These are phyloP conservation scores for Sarcophaga rosellei DNA, from an alignment of 2,888 invertebrate genomes.

Conservation along the genomic window DNA sequence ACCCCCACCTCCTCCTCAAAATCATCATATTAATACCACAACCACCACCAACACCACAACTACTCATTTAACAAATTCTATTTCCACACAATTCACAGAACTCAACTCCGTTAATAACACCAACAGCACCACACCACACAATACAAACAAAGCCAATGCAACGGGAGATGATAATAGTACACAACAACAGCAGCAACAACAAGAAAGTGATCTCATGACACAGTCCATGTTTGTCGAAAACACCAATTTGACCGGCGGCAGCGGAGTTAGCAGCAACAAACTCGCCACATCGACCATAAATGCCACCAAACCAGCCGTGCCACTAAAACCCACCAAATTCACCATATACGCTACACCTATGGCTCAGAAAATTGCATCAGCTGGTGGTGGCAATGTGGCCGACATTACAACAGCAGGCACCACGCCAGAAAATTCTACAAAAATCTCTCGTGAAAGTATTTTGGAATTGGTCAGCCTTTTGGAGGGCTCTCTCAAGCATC, in stretches of 20 bases:
- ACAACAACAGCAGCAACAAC: slow-evolving; percentile 49
- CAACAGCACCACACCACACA: slow-evolving; percentile 51
- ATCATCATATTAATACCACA: slow-evolving; percentile 57
- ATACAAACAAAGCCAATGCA: slow-evolving; percentile 32
- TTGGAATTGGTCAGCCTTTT: slow-evolving; percentile 86
- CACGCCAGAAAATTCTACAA: slow-evolving; percentile 81
- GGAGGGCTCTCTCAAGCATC: slow-evolving; percentile 85
- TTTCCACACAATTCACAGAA: slow-evolving; percentile 80
- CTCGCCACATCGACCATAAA: slow-evolving; percentile 69
- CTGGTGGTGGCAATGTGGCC: slow-evolving; percentile 63
- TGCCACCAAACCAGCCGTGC: slow-evolving; percentile 86
- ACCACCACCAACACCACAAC: slow-evolving; percentile 48
- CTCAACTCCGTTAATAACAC: slow-evolving; percentile 76
- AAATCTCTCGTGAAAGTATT: slow-evolving; percentile 83
- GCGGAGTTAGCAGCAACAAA: slow-evolving; percentile 64
- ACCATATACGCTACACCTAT: slow-evolving; percentile 90
- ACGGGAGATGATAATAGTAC: slow-evolving; percentile 48
- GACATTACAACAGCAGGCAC: slow-evolving; percentile 66
- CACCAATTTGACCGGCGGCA: slow-evolving; percentile 65
- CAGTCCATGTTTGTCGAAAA: slow-evolving; percentile 74
- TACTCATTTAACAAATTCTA: slow-evolving; percentile 75
- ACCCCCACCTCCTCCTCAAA: slow-evolving; percentile 75
- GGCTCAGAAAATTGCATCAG: slow-evolving; percentile 74
- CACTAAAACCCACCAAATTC: slow-evolving; percentile 86
- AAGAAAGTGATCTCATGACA: slow-evolving; percentile 73